Percentiles rank a stretch among this genome's conserved stretches.
Evolutionary conservation across 2,888 invertebrate genomes (phyloP).

Genomic region (Selenia dentaria): DNA sequence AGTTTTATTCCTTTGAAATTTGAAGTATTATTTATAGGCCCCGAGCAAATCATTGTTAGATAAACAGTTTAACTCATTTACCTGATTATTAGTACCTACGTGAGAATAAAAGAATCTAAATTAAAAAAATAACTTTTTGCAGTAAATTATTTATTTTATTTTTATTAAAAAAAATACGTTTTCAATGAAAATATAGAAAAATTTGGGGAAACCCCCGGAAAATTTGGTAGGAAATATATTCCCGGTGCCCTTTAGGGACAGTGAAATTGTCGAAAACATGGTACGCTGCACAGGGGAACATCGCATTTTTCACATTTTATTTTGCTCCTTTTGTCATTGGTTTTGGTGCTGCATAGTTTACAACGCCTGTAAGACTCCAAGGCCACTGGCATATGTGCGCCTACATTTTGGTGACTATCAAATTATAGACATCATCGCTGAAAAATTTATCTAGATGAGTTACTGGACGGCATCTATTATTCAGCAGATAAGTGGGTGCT

Average conservation of each 20-base stretch:
- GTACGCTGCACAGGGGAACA: conserved; percentile 9
- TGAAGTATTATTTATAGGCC: too few species aligned
- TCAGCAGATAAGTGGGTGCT: conserved; percentile 9
- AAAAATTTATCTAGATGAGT: conserved; percentile 13
- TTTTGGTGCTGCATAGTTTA: conserved; percentile 13
- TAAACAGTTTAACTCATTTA: too few species aligned
- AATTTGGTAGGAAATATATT: conserved; percentile 16
- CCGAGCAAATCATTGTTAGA: too few species aligned
- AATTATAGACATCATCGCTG: conserved; percentile 14
- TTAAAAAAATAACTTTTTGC: too few species aligned
- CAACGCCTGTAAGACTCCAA: conserved; percentile 6
- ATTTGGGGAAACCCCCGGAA: background rate
- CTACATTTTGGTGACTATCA: conserved; percentile 8
- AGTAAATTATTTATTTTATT: too few species aligned
- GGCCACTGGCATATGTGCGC: conserved; percentile 4
- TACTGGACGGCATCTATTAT: conserved; percentile 3
- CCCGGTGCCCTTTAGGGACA: conserved; percentile 7
- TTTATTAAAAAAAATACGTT: too few species aligned
- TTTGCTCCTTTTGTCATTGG: conserved; percentile 10
- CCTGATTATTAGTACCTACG: too few species aligned
- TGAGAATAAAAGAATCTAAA: background rate
- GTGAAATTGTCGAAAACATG: conserved; percentile 5
- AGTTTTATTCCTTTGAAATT: too few species aligned
- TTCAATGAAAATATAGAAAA: too few species aligned
- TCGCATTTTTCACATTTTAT: conserved; percentile 9